Evolutionary conservation across 1,140 invertebrate species (phyloP).

Genomic region (Hylaeus volcanicus): DNA sequence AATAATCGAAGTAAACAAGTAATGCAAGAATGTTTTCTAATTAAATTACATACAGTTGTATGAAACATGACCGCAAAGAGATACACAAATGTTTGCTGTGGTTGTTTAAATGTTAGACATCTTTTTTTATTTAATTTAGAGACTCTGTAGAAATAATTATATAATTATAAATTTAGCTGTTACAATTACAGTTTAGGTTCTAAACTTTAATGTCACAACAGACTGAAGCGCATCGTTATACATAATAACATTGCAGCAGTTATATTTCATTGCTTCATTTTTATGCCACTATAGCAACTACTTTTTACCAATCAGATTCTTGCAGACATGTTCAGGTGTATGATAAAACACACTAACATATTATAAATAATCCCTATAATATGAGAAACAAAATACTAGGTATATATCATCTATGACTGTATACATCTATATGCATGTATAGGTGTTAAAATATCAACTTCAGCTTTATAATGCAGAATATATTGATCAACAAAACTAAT

Average conservation of each 20-base stretch:
- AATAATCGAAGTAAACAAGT: neutral
- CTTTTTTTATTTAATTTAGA: slow-evolving; percentile 5
- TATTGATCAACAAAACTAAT: neutral
- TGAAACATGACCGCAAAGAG: neutral
- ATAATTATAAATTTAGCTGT: slow-evolving; percentile 20
- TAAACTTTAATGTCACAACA: slow-evolving; percentile 18
- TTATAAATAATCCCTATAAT: too few relatives aligned
- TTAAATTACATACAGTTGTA: neutral
- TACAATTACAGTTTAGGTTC: neutral
- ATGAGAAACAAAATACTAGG: neutral
- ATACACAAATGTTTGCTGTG: neutral
- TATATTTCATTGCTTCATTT: slow-evolving; percentile 45
- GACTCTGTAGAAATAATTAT: neutral
- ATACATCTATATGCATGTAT: neutral
- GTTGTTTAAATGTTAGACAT: neutral
- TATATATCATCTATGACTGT: neutral
- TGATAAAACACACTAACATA: neutral
- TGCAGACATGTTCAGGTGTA: neutral
- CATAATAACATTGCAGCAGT: slow-evolving; percentile 35
- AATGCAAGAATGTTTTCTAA: neutral
- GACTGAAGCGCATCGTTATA: slow-evolving; percentile 12
- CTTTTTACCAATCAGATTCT: neutral
- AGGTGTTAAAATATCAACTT: neutral
- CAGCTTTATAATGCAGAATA: neutral
- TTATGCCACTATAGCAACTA: slow-evolving; percentile 43